phyloP scores from a whole-genome alignment of 2,888 invertebrate species.

The Argyresthia goedartella region DNA sequence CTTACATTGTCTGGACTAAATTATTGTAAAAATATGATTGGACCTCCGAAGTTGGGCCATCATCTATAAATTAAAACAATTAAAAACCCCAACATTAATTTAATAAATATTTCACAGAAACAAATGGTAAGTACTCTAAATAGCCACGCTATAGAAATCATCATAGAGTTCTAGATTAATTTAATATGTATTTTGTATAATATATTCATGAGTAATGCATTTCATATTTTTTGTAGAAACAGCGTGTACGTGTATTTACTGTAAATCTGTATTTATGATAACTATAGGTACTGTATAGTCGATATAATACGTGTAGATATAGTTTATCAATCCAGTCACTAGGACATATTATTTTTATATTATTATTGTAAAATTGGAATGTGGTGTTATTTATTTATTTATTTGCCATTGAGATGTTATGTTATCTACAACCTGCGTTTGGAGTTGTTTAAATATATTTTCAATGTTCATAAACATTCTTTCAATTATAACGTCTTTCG shows the following conservation, averaged over 20 bases:
- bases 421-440: no score
- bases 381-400: conserved; percentile 1
- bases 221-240: neutral
- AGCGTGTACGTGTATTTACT: neutral
- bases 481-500: no score
- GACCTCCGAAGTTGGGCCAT: no score
- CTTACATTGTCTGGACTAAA: no score
- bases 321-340: conserved; percentile 32
- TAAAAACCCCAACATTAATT: no score
- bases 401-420: neutral
- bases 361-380: conserved; percentile 15
- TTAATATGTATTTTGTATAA: neutral
- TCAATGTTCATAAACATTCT: no score
- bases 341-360: conserved; percentile 23
- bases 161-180: neutral
- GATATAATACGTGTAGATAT: conserved; percentile 5
- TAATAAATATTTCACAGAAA: no score
- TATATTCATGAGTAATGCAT: neutral
- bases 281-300: conserved; percentile 3
- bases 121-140: no score
- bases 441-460: no score
- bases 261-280: neutral
- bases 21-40: no score
- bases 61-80: no score
- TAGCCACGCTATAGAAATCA: no score